Conservation (phyloP, 2,113 vertebrate genomes). For the Hippocampus comes region DNA sequence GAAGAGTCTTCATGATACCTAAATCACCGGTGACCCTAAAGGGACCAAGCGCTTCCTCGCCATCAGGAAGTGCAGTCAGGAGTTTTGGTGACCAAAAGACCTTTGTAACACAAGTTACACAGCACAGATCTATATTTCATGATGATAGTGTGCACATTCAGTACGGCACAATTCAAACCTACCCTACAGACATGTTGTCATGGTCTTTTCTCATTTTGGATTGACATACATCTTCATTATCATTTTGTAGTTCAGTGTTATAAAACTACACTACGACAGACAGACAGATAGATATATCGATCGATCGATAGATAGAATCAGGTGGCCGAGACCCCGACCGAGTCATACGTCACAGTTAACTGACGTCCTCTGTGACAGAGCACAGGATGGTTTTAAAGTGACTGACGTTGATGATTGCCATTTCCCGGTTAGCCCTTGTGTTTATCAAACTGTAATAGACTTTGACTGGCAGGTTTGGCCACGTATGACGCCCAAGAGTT, state of each 20-base stretch:
- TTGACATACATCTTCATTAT: background rate
- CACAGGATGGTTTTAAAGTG: background rate
- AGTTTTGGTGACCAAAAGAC: constrained; percentile 20
- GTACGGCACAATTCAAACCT: background rate
- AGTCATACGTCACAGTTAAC: too few relatives aligned
- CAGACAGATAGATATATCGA: too few relatives aligned
- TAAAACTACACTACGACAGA: too few relatives aligned
- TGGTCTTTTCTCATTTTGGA: background rate
- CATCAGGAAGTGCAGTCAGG: constrained; percentile 29
- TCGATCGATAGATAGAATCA: background rate
- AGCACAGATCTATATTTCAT: background rate
- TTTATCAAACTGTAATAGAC: constrained; percentile 2
- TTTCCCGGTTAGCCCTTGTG: background rate
- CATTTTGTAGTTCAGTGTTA: background rate
- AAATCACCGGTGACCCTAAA: too few relatives aligned
- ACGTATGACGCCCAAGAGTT: background rate
- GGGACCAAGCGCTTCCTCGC: too few relatives aligned
- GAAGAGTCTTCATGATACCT: too few relatives aligned
- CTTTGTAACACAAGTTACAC: constrained; percentile 1
- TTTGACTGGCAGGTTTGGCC: background rate
- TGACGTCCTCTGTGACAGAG: background rate
- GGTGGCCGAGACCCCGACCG: background rate
- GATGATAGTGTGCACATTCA: background rate
- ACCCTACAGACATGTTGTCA: background rate
- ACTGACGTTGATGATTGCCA: background rate